Evolutionary conservation across 2,888 invertebrate genomes (phyloP).

Genomic region (Calephelis perditalis): DNA sequence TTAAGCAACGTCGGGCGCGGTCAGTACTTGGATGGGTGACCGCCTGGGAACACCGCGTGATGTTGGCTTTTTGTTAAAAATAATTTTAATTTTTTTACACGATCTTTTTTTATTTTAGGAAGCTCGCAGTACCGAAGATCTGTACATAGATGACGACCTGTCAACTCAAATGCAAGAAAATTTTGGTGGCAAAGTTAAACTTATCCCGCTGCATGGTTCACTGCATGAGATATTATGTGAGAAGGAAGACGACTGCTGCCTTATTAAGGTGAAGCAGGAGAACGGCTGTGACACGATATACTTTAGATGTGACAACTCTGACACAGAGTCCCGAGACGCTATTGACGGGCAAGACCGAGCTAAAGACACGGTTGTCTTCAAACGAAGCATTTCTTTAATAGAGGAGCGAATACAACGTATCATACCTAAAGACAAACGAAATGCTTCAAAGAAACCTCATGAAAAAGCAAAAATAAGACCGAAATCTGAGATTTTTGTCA

Average conservation of each 20-base stretch:
- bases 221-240: slow-evolving; percentile 71
- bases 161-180: slow-evolving; percentile 67
- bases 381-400: slow-evolving; percentile 61
- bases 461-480: slow-evolving; percentile 33
- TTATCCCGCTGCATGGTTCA: slow-evolving; percentile 65
- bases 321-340: slow-evolving; percentile 57
- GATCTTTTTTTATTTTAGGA: slow-evolving; percentile 44
- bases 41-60: slow-evolving; percentile 13
- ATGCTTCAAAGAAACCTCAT: slow-evolving; percentile 37
- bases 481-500: slow-evolving; percentile 40
- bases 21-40: slow-evolving; percentile 57
- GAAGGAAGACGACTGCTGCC: slow-evolving; percentile 67
- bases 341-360: slow-evolving; percentile 41
- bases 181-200: slow-evolving; percentile 61
- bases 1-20: slow-evolving; percentile 48
- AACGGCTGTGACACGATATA: slow-evolving; percentile 67
- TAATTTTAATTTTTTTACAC: too few species aligned
- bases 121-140: slow-evolving; percentile 74
- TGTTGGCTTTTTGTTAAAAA: slow-evolving; percentile 8
- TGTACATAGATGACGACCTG: slow-evolving; percentile 76
- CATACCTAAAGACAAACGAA: slow-evolving; percentile 50
- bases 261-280: slow-evolving; percentile 66
- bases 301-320: slow-evolving; percentile 61
- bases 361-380: slow-evolving; percentile 61
- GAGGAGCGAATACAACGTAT: slow-evolving; percentile 63